Base-by-base conservation (phyloP, 2,888 invertebrate species). In the Pimpla rufipes region DNA sequence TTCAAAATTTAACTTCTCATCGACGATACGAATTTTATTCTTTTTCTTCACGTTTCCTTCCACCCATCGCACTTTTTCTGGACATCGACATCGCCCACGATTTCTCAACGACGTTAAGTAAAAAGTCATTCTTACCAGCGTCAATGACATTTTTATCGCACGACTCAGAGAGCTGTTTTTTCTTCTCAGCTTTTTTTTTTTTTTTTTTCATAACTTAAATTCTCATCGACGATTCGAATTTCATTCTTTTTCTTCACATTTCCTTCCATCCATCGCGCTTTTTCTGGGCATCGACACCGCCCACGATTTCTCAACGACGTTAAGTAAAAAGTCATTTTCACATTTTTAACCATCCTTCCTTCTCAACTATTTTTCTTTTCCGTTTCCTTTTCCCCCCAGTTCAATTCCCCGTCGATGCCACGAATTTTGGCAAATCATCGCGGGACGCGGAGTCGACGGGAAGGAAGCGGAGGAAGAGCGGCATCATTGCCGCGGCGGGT, bases 401-500 rank as follows among this genome's bases (percentile, higher is more conserved):
- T 73, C 13, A 10, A 59, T 40, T 13, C 23, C n/a, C 18, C 13
- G 42, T 45, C 57, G 57, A 42, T 71, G 10, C 55, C 4, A 45
- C 35, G 59, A 45, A 47, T 62, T 35, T 50, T 21, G 13, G 10
- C 45, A 21, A 74, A 50, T 74, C 37, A 50, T 37, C 21, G 1
- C 13, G 29, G 16, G 47, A 59, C 62, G 18, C 11, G n/a, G 1
- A 37, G 37, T 37, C 10, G 35, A 35, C n/a, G 71, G 40, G 50
- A 74, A 37, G 47, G 35, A 50, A 45, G 59, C 29, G 16, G 7
- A 40, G 21, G 37, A 40, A 11, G 50, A 35, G 16, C 21, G 50
- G 52, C 21, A 23, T 23, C 8, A 71, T 71, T 40, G 59, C 23
- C 71, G 47, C 18, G 52, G 81, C 86, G 18, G 52, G 81, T 87